Percentiles rank a stretch among this genome's conserved stretches.
Conservation (phyloP, 1,140 invertebrate genomes). For the Megathymus violae region DNA sequence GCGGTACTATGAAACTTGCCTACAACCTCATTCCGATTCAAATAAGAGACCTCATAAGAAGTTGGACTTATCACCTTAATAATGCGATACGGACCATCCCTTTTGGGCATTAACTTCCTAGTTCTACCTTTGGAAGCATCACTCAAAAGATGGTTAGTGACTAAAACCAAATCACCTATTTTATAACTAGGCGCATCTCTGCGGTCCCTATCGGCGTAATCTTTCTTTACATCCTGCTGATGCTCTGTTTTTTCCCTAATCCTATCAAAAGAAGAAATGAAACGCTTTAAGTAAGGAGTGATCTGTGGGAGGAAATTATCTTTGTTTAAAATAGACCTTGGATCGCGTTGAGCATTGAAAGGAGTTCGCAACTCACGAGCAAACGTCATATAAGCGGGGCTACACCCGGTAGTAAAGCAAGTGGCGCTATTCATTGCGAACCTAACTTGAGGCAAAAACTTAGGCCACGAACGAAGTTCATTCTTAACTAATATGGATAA, state of each 20-base stretch:
- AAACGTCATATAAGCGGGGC: no score
- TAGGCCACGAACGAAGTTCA: no score
- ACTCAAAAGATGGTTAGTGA: slow-evolving; percentile 40
- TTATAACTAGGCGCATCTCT: slow-evolving; percentile 7
- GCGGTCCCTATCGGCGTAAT: slow-evolving; percentile 14
- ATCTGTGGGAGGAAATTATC: no score
- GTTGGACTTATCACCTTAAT: slow-evolving; percentile 39
- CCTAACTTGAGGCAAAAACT: no score
- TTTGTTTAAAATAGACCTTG: no score
- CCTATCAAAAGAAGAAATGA: slow-evolving; percentile 10
- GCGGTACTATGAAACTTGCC: not conserved
- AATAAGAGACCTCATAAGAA: slow-evolving; percentile 42
- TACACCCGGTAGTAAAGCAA: no score
- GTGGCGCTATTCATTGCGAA: no score
- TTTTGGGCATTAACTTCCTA: slow-evolving; percentile 40
- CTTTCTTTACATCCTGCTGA: slow-evolving; percentile 16
- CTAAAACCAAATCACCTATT: slow-evolving; percentile 33
- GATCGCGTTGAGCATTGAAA: no score
- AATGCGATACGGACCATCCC: slow-evolving; percentile 41
- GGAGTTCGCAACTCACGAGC: no score
- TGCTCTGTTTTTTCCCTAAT: slow-evolving; percentile 10
- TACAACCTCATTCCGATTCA: not conserved
- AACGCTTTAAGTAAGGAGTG: slow-evolving; percentile 8
- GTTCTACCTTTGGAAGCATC: slow-evolving; percentile 37
- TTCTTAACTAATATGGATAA: no score